Evolutionary conservation across 2,113 vertebrate genomes (phyloP), one percentile per base, ranked within the genome.

Genomic region (Bettongia penicillata): DNA sequence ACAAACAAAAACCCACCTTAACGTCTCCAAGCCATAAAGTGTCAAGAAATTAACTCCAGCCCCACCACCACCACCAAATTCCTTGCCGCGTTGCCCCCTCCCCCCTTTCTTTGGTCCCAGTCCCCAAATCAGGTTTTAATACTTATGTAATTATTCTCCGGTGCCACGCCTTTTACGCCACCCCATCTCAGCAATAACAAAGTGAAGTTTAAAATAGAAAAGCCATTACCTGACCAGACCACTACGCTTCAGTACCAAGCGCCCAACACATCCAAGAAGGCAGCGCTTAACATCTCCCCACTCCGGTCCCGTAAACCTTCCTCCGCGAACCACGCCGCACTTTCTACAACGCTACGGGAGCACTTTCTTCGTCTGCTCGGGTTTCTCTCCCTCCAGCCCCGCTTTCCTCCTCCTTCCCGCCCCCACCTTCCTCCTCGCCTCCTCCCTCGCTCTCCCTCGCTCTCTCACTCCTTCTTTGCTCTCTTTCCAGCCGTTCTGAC

Each of bases 131-230:
- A 97, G 97, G 95, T 97, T 93, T 28, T 47, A 53, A n/a, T 0
- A n/a, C 96, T 97, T 97, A 95, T 68, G 96, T 97, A 95, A 95
- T 47, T 55, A 53, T 52, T 92, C 92, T 61, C 24, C 0, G 14
- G 91, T 96, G 90, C 96, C 97, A 96, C 98, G 96, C 97, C 97
- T 98, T 93, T 68, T 7, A 53, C 9, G 10, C 93, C 91, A 49
- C 95, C 95, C 95, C 96, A 92, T 93, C 94, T 95, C 97, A 90
- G 37, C 92, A 96, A 50, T 95, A 96, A 96, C 92, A 91, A 97
- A 97, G 93, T 95, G 95, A 98, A 98, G 98, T 98, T 94, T 53
- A 97, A 98, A 97, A 97, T 95, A 97, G 57, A 89, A 91, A 19
- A 91, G 90, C 96, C 93, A 97, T 90, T 92, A 95, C 93, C 28